Conservation (phyloP, 1,140 invertebrate species). For the Aporrectodea caliginosa region DNA sequence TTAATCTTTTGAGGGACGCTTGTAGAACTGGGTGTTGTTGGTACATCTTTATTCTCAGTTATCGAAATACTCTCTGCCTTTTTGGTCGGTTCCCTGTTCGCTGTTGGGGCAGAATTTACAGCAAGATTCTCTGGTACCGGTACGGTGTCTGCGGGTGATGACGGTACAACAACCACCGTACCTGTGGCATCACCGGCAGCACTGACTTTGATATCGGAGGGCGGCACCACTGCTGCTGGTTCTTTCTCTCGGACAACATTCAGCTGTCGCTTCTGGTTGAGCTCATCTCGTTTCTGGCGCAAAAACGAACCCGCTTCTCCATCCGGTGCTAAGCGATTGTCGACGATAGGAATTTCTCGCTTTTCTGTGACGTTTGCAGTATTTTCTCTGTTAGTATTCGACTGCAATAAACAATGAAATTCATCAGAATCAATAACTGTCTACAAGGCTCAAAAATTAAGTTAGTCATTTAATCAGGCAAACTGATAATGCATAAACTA, state of each 20-base stretch:
- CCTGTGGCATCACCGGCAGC: not conserved
- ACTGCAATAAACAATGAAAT: not conserved
- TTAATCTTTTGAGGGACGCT: not conserved
- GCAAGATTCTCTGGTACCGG: not conserved
- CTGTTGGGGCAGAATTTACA: not conserved
- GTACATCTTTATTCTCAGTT: not conserved
- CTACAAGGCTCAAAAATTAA: no score
- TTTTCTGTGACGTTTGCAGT: not conserved
- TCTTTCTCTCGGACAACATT: not conserved
- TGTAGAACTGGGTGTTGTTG: not conserved
- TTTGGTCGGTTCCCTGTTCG: not conserved
- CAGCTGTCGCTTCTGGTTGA: not conserved
- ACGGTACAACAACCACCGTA: not conserved
- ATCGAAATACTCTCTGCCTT: not conserved
- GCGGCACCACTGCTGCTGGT: not conserved
- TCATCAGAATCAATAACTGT: no score
- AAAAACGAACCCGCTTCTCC: not conserved
- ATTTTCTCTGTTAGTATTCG: not conserved
- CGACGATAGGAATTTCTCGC: not conserved
- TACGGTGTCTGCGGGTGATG: not conserved
- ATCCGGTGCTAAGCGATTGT: not conserved
- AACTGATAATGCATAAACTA: no score
- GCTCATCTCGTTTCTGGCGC: not conserved
- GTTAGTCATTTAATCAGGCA: no score
- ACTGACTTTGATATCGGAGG: not conserved